Conservation (phyloP, 2,888 invertebrate genomes). For the Furcula furcula region DNA sequence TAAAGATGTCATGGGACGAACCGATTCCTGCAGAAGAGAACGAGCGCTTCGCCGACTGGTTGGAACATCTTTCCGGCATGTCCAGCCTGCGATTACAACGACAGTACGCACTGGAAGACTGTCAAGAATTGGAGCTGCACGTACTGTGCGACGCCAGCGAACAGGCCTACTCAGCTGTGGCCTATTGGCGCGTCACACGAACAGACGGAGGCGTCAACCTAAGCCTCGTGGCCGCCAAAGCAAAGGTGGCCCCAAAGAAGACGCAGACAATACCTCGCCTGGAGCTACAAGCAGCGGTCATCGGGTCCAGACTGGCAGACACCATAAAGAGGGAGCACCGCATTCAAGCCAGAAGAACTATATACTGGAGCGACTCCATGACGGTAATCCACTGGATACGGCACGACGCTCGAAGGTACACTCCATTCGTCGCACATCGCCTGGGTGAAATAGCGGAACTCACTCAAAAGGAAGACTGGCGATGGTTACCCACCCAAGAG, state of each 20-base stretch:
- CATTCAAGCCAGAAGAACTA: background rate
- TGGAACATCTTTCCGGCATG: constrained; percentile 2
- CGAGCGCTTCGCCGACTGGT: constrained; percentile 1
- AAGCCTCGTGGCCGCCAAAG: constrained; percentile 4
- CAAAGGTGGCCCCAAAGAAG: constrained; percentile 4
- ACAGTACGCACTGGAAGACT: background rate
- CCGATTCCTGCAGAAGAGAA: constrained; percentile 1
- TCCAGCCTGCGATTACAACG: constrained; percentile 9
- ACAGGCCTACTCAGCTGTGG: constrained; percentile 16
- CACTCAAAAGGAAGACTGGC: background rate
- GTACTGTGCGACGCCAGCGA: constrained; percentile 27
- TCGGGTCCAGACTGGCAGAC: constrained; percentile 7
- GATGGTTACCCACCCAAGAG: constrained; percentile 1
- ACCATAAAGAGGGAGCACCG: constrained; percentile 8
- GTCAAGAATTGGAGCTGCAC: constrained; percentile 10
- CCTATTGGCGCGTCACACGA: constrained; percentile 9
- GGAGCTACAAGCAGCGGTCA: constrained; percentile 6
- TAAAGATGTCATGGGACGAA: constrained; percentile 1
- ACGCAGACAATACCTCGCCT: constrained; percentile 3
- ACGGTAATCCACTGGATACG: constrained; percentile 12
- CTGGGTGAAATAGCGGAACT: constrained; percentile 12
- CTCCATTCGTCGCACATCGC: constrained; percentile 15
- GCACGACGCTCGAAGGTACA: constrained; percentile 5
- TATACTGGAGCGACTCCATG: constrained; percentile 13
- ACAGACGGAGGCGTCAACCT: background rate